Conservation (phyloP, 2,797 vertebrate species). For the Oreortyx pictus region DNA sequence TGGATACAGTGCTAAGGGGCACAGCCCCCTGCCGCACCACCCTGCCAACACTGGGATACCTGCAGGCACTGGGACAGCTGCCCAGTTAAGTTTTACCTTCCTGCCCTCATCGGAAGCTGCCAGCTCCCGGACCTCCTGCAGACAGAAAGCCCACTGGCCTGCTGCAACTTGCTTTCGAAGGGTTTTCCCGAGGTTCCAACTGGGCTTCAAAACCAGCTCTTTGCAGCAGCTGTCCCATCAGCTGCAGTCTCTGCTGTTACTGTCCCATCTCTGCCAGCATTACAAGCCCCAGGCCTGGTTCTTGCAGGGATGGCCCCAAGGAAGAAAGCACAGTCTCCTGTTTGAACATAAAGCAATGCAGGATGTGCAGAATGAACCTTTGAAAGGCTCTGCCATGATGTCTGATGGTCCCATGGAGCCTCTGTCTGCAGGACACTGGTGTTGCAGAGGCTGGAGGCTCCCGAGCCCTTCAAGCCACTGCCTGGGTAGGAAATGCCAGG, state of each 20-base stretch:
- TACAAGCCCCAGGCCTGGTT: too few species aligned
- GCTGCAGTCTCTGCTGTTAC: background rate
- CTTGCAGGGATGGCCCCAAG: too few species aligned
- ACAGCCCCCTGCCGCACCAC: rapidly evolving
- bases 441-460: background rate
- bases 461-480: background rate
- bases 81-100: background rate
- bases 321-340: background rate
- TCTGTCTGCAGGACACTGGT: too few species aligned
- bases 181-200: background rate
- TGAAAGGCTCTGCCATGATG: background rate
- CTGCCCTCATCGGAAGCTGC: background rate
- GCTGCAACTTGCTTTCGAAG: background rate
- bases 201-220: background rate
- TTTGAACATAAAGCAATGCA: background rate
- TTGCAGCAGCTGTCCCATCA: background rate
- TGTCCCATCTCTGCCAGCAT: background rate
- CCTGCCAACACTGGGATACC: background rate
- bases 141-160: background rate
- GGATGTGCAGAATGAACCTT: background rate
- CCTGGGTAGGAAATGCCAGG: background rate
- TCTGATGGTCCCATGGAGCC: background rate
- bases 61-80: background rate
- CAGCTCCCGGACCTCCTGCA: background rate
- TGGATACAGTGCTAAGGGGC: background rate